These are phyloP conservation scores for Criorhina ranunculi DNA, from an alignment of 2,888 invertebrate genomes.

Conservation along the genomic window DNA sequence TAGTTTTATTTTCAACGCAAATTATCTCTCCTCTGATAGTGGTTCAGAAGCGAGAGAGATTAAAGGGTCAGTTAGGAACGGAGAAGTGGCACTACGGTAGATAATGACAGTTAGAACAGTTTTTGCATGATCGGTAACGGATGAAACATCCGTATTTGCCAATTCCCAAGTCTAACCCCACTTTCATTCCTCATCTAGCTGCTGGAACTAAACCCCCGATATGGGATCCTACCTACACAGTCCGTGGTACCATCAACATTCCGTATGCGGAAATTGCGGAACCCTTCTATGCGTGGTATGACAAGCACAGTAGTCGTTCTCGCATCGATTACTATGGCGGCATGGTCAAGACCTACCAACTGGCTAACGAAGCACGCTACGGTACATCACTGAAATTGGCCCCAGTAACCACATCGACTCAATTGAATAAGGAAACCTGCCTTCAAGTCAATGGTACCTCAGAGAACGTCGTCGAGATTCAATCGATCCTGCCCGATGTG, in stretches of 20 bases:
- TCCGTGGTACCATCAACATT: conserved; percentile 91
- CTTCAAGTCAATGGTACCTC: conserved; percentile 92
- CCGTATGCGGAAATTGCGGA: conserved; percentile 97
- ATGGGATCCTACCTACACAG: conserved; percentile 90
- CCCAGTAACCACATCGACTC: conserved; percentile 91
- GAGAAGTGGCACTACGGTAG: neutral
- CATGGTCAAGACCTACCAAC: conserved; percentile 96
- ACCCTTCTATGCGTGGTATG: conserved; percentile 96
- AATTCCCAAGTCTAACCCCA: too few species aligned
- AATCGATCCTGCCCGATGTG: conserved; percentile 93
- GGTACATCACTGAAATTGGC: conserved; percentile 93
- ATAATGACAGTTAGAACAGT: conserved; percentile 20
- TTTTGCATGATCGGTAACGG: neutral
- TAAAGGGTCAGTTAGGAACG: neutral
- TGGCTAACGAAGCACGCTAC: conserved; percentile 86
- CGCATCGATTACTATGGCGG: conserved; percentile 98
- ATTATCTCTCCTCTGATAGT: neutral
- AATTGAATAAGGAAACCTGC: conserved; percentile 90
- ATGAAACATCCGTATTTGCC: neutral
- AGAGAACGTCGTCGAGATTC: conserved; percentile 87
- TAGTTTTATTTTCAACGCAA: conserved; percentile 16
- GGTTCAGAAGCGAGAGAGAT: neutral
- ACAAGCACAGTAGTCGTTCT: conserved; percentile 90
- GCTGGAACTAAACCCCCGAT: conserved; percentile 85
- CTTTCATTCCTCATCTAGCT: conserved; percentile 68